A percentile compares a stretch with the other conserved stretches of the same genome.
phyloP scores from a whole-genome alignment of 2,113 vertebrate species.

The Brachypodius melanocephalos region DNA sequence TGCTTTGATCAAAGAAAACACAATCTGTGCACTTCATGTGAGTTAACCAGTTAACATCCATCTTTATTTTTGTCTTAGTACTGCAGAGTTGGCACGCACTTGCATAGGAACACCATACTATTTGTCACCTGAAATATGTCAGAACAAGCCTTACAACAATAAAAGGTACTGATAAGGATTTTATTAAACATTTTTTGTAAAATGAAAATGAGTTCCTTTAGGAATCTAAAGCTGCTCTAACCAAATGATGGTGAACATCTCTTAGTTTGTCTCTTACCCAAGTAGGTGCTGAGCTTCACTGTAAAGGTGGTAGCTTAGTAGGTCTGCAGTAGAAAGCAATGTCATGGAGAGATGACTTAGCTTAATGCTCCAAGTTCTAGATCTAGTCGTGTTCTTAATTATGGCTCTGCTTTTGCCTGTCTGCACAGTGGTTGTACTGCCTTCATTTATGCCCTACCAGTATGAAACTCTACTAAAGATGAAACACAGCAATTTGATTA shows the following conservation, averaged over 20 bases:
- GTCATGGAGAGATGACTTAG: background rate
- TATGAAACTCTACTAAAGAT: background rate
- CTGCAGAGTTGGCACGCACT: conserved; percentile 91
- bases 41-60: background rate
- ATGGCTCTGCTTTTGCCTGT: background rate
- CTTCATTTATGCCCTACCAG: background rate
- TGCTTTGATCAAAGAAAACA: background rate
- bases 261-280: background rate
- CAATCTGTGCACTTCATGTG: background rate
- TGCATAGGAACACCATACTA: conserved; percentile 98
- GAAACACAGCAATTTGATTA: background rate
- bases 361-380: background rate
- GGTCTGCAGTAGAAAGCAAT: background rate
- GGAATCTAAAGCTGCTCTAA: background rate
- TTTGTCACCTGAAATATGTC: conserved; percentile 96
- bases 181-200: background rate
- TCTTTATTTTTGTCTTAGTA: conserved; percentile 75
- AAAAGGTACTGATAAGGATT: conserved; percentile 84
- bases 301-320: background rate
- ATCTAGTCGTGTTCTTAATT: background rate
- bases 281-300: background rate
- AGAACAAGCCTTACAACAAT: conserved; percentile 99
- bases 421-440: background rate
- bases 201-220: background rate
- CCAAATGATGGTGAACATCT: background rate